A percentile compares a stretch with the other conserved stretches of the same genome.
Evolutionary conservation across 2,797 vertebrate species (phyloP).

Genomic region (Eulemur albifrons): DNA sequence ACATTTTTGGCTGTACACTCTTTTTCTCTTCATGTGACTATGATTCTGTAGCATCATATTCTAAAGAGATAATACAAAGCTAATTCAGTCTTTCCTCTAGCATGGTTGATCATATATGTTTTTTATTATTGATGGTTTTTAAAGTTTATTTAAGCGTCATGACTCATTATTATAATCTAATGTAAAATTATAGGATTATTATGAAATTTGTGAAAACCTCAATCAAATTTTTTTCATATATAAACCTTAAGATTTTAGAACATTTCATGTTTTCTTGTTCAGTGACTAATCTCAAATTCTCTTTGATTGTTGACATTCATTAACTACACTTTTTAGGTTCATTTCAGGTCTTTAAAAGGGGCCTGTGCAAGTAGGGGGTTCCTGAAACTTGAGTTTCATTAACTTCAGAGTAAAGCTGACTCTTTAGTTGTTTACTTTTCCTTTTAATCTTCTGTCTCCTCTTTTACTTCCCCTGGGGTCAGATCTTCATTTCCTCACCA

Average conservation of each 20-base stretch:
- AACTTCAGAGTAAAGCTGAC: background rate
- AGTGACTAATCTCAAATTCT: constrained; percentile 27
- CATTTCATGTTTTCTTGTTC: background rate
- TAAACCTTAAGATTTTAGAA: constrained; percentile 7
- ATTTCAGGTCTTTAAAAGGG: background rate
- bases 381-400: background rate
- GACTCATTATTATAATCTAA: constrained; percentile 21
- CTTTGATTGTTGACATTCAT: constrained; percentile 13
- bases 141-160: background rate
- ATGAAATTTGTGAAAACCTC: background rate
- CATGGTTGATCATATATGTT: background rate
- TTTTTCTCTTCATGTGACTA: background rate
- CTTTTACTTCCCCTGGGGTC: background rate
- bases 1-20: background rate
- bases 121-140: constrained; percentile 13
- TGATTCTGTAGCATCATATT: background rate
- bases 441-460: background rate
- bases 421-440: background rate
- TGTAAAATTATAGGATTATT: constrained; percentile 25
- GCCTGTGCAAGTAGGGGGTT: background rate
- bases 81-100: constrained; percentile 9
- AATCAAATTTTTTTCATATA: background rate
- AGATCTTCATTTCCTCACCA: constrained; percentile 29
- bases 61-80: constrained; percentile 18
- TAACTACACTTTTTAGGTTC: background rate